Percentiles rank a stretch among this genome's conserved stretches.
Evolutionary conservation across 2,113 vertebrate genomes (phyloP).

Genomic region (Pseudonaja textilis): DNA sequence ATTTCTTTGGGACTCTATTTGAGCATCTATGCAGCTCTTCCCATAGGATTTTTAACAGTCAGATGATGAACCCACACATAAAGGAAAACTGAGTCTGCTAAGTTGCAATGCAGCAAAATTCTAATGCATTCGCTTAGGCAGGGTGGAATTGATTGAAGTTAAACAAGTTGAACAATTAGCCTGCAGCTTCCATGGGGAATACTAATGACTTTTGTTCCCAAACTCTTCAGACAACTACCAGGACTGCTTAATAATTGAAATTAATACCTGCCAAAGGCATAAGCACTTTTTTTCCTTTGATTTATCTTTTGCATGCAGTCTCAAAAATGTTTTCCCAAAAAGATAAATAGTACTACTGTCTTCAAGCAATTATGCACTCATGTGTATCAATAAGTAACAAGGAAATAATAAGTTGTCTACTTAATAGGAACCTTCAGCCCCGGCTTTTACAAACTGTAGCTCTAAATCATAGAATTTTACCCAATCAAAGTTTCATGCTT

Average conservation of each 20-base stretch:
- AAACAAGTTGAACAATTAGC: slow-evolving; percentile 30
- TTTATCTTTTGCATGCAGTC: not conserved
- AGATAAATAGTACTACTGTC: not conserved
- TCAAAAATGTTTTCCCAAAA: slow-evolving; percentile 25
- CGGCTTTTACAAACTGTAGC: slow-evolving; percentile 19
- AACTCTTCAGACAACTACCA: not conserved
- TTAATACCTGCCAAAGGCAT: not conserved
- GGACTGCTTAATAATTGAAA: slow-evolving; percentile 26
- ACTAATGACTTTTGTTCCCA: slow-evolving; percentile 13
- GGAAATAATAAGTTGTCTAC: slow-evolving; percentile 25
- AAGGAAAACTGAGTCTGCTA: slow-evolving; percentile 29
- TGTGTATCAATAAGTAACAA: slow-evolving; percentile 38
- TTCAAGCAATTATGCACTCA: slow-evolving; percentile 20
- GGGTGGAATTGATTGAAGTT: not conserved
- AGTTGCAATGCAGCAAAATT: not conserved
- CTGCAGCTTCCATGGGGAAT: not conserved
- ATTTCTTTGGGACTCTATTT: slow-evolving; percentile 40
- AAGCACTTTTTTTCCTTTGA: not conserved
- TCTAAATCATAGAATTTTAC: not conserved
- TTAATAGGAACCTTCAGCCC: slow-evolving; percentile 11
- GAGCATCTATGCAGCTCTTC: slow-evolving; percentile 15
- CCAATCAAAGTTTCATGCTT: slow-evolving; percentile 18
- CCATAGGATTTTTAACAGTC: slow-evolving; percentile 26
- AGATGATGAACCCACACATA: slow-evolving; percentile 25
- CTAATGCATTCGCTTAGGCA: not conserved